phyloP scores from a whole-genome alignment of 2,113 vertebrate genomes.

The Tauraco erythrolophus region DNA sequence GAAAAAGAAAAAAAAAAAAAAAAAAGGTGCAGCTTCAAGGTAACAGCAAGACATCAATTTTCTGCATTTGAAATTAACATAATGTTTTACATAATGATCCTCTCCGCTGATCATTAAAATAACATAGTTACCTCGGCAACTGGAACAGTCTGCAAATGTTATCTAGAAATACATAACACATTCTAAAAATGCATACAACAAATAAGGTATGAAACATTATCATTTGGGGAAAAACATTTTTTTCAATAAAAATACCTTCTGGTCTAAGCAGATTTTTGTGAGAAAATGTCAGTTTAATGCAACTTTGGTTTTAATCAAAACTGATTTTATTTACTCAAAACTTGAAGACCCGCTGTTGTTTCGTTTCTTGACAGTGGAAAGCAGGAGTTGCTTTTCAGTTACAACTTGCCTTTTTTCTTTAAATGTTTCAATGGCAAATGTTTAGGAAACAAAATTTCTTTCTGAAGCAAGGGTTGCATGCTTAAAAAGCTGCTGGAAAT shows the following conservation, averaged over 20 bases:
- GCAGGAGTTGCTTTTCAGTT: neutral
- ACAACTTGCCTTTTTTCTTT: neutral
- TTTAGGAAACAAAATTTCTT: neutral
- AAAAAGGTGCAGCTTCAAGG: conserved; percentile 15
- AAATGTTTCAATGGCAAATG: neutral
- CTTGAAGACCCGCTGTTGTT: neutral
- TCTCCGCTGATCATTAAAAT: conserved; percentile 59
- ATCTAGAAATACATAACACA: conserved; percentile 45
- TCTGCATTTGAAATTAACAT: conserved; percentile 52
- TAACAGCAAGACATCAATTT: conserved; percentile 67
- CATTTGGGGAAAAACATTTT: neutral
- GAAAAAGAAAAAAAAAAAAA: neutral
- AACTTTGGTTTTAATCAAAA: neutral
- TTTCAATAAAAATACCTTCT: conserved; percentile 20
- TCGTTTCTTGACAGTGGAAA: neutral
- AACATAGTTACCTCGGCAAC: conserved; percentile 72
- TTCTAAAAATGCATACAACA: conserved; percentile 58
- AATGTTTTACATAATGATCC: conserved; percentile 63
- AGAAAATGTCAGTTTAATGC: neutral
- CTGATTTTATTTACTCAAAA: neutral
- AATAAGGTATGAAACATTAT: conserved; percentile 36
- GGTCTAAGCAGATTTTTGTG: neutral
- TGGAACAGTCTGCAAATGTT: conserved; percentile 56
- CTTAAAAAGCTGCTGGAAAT: neutral
- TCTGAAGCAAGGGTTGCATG: neutral